Base-by-base conservation (phyloP, 35 echinoderm and acorn worm genomes). In the Heliocidaris tuberculata region DNA sequence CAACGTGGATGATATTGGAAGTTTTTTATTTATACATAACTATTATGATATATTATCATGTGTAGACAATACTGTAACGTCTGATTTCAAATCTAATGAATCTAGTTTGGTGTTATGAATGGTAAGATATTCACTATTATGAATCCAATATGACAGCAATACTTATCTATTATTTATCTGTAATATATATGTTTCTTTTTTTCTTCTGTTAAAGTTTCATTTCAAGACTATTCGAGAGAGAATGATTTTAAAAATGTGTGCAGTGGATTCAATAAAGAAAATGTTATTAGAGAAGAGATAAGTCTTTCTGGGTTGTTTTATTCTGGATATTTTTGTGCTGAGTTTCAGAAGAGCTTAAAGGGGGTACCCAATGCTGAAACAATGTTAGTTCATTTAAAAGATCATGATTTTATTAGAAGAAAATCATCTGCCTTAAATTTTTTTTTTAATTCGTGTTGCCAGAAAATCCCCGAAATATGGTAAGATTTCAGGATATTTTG, bases 141-240 rank as follows among this genome's bases (percentile, higher is more conserved):
- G 87, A 89, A 89, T 89, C 87, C 87, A 42, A 47, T 32, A 89
- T 89, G 87, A 89, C 87, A 89, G 87, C 87, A 89, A 89, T 89
- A 89, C 87, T 89, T 89, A 32, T 47, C 87, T 89, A 89, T 48
- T 89, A 89, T 89, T 89, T 89, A 89, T 89, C 87, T 89, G 87
- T 89, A 89, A 89, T 89, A 89, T 89, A 89, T 89, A 89, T 89
- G 87, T 89, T 48, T 48, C 47, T 89, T 89, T 42, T n/a, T 78
- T 78, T 78, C 47, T 89, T 48, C 87, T 89, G 87, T 89, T 89
- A 48, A 89, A 89, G 65, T 89, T 89, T 89, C 31, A 42, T 89
- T 89, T 89, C 87, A 89, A 89, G 47, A 32, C 47, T 47, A 47
- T 89, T 89, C 31, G 24, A 89, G 87, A 89, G 47, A 89, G 87